A percentile compares a stretch with the other conserved stretches of the same genome.
Evolutionary conservation across 2,888 invertebrate genomes (phyloP).

Genomic region (Anticlea derivata): DNA sequence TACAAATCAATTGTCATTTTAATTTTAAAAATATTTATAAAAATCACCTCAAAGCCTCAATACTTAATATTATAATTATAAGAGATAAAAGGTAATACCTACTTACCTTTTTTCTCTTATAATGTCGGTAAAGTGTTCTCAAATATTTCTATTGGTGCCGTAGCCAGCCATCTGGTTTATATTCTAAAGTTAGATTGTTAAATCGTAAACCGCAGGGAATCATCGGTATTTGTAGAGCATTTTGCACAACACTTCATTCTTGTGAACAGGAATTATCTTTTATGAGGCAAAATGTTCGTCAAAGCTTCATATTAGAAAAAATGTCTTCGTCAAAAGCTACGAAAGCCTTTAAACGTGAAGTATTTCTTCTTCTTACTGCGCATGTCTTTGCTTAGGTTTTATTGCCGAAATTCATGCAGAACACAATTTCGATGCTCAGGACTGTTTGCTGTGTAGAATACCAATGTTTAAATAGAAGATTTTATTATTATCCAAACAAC

Average conservation of each 20-base stretch:
- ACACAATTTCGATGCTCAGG: slow-evolving; percentile 7
- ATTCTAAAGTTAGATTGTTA: slow-evolving; percentile 83
- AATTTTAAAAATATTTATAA: too few relatives aligned
- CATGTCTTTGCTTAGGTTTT: slow-evolving; percentile 60
- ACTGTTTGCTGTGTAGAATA: not conserved
- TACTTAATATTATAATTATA: too few relatives aligned
- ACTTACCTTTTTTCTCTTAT: too few relatives aligned
- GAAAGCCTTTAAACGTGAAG: slow-evolving; percentile 39
- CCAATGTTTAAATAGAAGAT: not conserved
- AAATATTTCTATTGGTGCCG: slow-evolving; percentile 73
- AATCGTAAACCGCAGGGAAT: slow-evolving; percentile 79
- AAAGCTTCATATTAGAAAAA: not conserved
- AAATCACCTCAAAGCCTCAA: too few relatives aligned
- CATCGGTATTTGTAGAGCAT: slow-evolving; percentile 65
- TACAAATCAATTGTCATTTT: not conserved
- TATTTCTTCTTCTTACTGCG: slow-evolving; percentile 59
- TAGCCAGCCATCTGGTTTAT: slow-evolving; percentile 81
- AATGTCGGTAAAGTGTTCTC: slow-evolving; percentile 55
- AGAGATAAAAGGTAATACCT: too few relatives aligned
- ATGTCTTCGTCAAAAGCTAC: slow-evolving; percentile 34
- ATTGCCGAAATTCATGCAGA: slow-evolving; percentile 40
- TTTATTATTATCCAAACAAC: too few relatives aligned
- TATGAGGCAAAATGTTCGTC: not conserved
- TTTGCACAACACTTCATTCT: slow-evolving; percentile 46
- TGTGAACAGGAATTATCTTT: not conserved